These are phyloP conservation scores for Calyptomena viridis DNA, from an alignment of 2,113 vertebrate species.

Conservation along the genomic window DNA sequence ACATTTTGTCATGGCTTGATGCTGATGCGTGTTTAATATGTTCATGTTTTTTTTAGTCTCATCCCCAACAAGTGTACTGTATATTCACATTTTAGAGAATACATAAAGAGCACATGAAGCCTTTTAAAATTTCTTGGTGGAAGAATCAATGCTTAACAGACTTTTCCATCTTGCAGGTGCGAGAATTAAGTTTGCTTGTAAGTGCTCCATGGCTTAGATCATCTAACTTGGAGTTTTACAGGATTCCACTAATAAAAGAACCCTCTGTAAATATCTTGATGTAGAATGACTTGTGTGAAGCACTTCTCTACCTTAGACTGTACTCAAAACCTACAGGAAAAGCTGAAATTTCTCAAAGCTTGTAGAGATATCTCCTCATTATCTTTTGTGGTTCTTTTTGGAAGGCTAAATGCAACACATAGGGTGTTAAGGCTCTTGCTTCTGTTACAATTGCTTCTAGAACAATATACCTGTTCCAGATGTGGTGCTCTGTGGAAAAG, in stretches of 20 bases:
- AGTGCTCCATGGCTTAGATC: background rate
- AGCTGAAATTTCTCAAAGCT: background rate
- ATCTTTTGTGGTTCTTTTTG: background rate
- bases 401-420: background rate
- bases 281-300: background rate
- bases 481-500: background rate
- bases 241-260: background rate
- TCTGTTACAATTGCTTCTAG: background rate
- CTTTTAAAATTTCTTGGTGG: background rate
- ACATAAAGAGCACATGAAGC: background rate
- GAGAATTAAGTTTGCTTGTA: background rate
- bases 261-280: background rate
- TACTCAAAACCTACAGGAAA: background rate
- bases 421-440: background rate
- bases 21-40: background rate
- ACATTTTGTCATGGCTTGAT: background rate
- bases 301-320: background rate
- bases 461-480: background rate
- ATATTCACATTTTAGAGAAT: background rate
- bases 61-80: background rate
- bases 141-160: background rate
- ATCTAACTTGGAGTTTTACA: background rate
- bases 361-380: background rate
- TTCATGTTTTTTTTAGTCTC: background rate
- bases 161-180: background rate